Percentiles rank a stretch among this genome's conserved stretches.
Evolutionary conservation across 2,113 vertebrate species (phyloP).

Genomic region (Syngnathus typhle): DNA sequence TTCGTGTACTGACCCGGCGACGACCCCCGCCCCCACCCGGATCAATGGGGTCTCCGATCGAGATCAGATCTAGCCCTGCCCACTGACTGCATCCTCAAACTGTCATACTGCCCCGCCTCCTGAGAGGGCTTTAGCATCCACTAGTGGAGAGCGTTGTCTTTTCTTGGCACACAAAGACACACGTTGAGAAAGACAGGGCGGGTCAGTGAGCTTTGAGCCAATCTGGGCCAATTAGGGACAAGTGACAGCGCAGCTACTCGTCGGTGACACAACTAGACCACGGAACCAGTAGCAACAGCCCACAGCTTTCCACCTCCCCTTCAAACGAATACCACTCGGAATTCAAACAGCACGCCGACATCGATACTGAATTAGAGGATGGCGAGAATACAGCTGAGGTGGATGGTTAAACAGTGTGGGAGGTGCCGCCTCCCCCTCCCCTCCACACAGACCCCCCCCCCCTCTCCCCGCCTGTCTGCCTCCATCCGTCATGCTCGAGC

Average conservation of each 20-base stretch:
- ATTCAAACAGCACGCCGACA: slow-evolving; percentile 13
- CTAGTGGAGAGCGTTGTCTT: slow-evolving; percentile 23
- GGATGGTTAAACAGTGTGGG: not conserved
- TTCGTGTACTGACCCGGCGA: slow-evolving; percentile 44
- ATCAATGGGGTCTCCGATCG: slow-evolving; percentile 64
- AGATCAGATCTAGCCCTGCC: slow-evolving; percentile 44
- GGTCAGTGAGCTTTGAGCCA: slow-evolving; percentile 64
- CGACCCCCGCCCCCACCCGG: slow-evolving; percentile 48
- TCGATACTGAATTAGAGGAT: not conserved
- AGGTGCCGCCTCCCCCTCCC: not conserved
- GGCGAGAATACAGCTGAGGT: slow-evolving; percentile 2
- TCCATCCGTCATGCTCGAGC: slow-evolving; percentile 52
- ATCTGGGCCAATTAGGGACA: slow-evolving; percentile 71
- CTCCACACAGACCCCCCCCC: not conserved
- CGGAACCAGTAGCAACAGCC: slow-evolving; percentile 34
- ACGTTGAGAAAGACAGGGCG: slow-evolving; percentile 10
- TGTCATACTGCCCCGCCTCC: not conserved
- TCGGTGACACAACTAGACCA: slow-evolving; percentile 71
- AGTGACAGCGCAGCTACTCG: slow-evolving; percentile 67
- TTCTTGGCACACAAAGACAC: slow-evolving; percentile 15
- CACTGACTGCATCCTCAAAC: slow-evolving; percentile 21
- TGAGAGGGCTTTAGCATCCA: slow-evolving; percentile 26
- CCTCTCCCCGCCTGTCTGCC: not conserved
- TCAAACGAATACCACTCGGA: slow-evolving; percentile 22
- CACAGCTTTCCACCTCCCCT: slow-evolving; percentile 21